Base-by-base conservation (phyloP, 1,140 invertebrate genomes). In the Drosophila ananassae region DNA sequence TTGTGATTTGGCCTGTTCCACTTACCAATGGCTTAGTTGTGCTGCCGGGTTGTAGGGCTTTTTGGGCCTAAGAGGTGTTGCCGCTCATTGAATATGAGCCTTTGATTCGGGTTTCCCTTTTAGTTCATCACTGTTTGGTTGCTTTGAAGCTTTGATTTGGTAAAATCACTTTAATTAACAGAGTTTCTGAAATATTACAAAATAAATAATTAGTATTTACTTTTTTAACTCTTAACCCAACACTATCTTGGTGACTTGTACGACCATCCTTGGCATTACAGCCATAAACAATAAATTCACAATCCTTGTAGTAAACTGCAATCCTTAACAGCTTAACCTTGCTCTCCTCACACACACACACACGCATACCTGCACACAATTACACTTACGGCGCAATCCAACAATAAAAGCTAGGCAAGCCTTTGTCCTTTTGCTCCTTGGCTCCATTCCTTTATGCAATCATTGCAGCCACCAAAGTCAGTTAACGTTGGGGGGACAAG, bases 361-460 rank as follows among this genome's bases (percentile, higher is more conserved):
- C 25, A 8, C 5, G 1, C 7, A 7, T 10, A 46, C 22, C 56
- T 30, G 6, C 44, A 56, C 37, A 72, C 63, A 51, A 44, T 32
- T 32, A n/a, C 63, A 32, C 41, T 34, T 37, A 24, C 39, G 17
- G 60, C 9, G 60, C 60, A 69, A 71, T 57, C 51, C 39, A 73
- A 62, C 51, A 73, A 73, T 71, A 73, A 73, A 73, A 58, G 58
- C 9, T 63, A 52, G 69, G 58, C 51, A 57, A 53, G 50, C 72
- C 71, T 75, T 75, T 75, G 71, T 75, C 61, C 72, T 58, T 74
- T 74, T 64, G 53, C 72, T 74, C 60, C 71, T 74, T 75, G 53
- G 41, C 53, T 74, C 41, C 63, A 13, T 44, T 47, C 71, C 71
- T 85, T 85, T 87, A 82, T 82, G 78, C 78, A 85, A 85, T 85